Evolutionary conservation across 1,140 invertebrate species (phyloP), one percentile per base, ranked within the genome.

Genomic region (Cataglyphis hispanica): DNA sequence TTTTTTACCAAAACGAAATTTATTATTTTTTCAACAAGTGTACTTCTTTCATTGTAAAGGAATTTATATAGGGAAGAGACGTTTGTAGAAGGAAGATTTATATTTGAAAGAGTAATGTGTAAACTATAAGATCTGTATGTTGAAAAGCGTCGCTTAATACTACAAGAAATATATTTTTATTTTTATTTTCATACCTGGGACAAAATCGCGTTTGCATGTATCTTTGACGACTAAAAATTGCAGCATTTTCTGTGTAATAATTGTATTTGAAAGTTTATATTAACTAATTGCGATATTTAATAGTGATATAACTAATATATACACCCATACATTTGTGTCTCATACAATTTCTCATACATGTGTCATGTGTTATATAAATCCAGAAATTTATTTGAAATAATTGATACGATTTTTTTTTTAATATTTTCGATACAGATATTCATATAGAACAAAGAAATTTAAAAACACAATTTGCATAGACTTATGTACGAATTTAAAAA

Each of bases 311-410:
- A 58, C 31, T 83, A 83, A 60, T 83, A 72, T 83, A 61, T 83
- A 83, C 67, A 81, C 7, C 31, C n/a, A 19, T 78, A 74, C 43
- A 67, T 46, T 46, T 86, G 31, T 74, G 86, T 81, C 77, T 80
- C 78, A 64, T 61, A 63, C 61, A 43, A 75, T 75, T 58, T 80
- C 64, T 85, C 85, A 88, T 77, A 70, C 76, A 69, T 46, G 60
- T 85, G 81, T 61, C 60, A 89, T 3, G 89, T 61, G 60, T 56
- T 61, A 88, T 80, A 86, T 89, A 61, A 83, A 72, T 43, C 0
- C n/a, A 63, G 22, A 86, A 83, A 78, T 74, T 22, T 77, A 53
- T 70, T 63, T 67, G 19, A 72, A 86, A 86, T 4, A 31, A 86
- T 43, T 43, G 10, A 10, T 87, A 50, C 34, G 8, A 53, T 58